Conservation (phyloP, 2,888 invertebrate genomes). For the Neoaliturus tenellus region DNA sequence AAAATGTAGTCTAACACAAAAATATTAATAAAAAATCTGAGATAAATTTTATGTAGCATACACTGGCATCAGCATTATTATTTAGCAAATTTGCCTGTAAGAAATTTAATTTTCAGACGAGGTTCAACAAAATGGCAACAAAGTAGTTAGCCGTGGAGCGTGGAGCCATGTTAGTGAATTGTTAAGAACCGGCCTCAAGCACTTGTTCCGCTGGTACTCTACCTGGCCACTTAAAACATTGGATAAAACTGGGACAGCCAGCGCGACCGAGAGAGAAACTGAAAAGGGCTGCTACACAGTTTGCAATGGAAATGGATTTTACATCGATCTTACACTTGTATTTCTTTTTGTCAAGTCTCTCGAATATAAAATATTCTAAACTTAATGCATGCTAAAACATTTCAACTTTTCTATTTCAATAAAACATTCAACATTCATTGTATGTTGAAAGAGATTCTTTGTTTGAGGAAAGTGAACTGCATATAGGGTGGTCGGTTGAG, state of each 20-base stretch:
- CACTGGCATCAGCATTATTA: too few relatives aligned
- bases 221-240: slow-evolving; percentile 31
- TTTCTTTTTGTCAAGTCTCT: not conserved
- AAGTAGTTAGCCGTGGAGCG: slow-evolving; percentile 28
- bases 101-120: not conserved
- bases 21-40: too few relatives aligned
- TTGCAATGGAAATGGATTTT: not conserved
- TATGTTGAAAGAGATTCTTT: not conserved
- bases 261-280: not conserved
- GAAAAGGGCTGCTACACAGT: not conserved
- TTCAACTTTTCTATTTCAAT: not conserved
- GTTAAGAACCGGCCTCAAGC: not conserved
- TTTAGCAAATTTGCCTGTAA: too few relatives aligned
- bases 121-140: slow-evolving; percentile 15
- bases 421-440: not conserved
- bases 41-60: too few relatives aligned
- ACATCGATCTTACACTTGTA: not conserved
- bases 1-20: too few relatives aligned
- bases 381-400: not conserved
- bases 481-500: not conserved
- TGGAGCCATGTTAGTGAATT: slow-evolving; percentile 20
- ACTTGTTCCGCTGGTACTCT: not conserved
- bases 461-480: not conserved
- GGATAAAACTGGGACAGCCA: slow-evolving; percentile 4
- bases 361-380: not conserved